Percentiles rank a stretch among this genome's conserved stretches.
Conservation (phyloP, 2,888 invertebrate genomes). For the Morinoia aosen region DNA sequence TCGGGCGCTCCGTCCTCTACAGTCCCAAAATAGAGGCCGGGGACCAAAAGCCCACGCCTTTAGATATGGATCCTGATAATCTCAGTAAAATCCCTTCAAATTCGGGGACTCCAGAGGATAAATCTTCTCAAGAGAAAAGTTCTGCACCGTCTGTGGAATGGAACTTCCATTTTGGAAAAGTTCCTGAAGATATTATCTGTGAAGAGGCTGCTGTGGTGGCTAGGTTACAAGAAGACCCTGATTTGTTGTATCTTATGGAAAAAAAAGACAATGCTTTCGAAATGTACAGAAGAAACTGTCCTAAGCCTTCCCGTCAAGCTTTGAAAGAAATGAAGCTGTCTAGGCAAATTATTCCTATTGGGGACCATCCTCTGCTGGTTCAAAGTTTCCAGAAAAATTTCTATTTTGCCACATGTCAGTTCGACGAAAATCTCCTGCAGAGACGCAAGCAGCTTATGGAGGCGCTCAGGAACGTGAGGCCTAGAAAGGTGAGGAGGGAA, state of each 20-base stretch:
- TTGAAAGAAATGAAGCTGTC: conserved; percentile 86
- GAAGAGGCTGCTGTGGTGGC: conserved; percentile 84
- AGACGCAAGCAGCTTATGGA: conserved; percentile 47
- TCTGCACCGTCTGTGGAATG: conserved; percentile 72
- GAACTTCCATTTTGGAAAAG: conserved; percentile 81
- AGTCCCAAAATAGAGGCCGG: conserved; percentile 6
- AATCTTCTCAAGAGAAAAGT: background rate
- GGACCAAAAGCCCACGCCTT: background rate
- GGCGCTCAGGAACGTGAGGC: conserved; percentile 31
- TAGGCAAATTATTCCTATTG: conserved; percentile 74
- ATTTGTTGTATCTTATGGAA: conserved; percentile 67
- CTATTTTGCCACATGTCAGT: conserved; percentile 25
- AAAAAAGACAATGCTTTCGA: conserved; percentile 83
- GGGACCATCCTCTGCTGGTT: conserved; percentile 79
- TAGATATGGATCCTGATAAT: conserved; percentile 33
- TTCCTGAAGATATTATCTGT: conserved; percentile 87
- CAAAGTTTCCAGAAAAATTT: conserved; percentile 47
- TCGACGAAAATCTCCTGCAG: conserved; percentile 37
- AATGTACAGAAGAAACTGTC: conserved; percentile 89
- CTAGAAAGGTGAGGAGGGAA: conserved; percentile 27
- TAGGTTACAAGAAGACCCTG: conserved; percentile 80
- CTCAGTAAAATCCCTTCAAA: background rate
- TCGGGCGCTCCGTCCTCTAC: conserved; percentile 78
- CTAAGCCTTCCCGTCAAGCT: conserved; percentile 87
- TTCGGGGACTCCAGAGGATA: background rate